Percentiles rank a stretch among this genome's conserved stretches.
These are phyloP conservation scores for Prenolepis imparis DNA, from an alignment of 2,888 invertebrate species.

Conservation along the genomic window DNA sequence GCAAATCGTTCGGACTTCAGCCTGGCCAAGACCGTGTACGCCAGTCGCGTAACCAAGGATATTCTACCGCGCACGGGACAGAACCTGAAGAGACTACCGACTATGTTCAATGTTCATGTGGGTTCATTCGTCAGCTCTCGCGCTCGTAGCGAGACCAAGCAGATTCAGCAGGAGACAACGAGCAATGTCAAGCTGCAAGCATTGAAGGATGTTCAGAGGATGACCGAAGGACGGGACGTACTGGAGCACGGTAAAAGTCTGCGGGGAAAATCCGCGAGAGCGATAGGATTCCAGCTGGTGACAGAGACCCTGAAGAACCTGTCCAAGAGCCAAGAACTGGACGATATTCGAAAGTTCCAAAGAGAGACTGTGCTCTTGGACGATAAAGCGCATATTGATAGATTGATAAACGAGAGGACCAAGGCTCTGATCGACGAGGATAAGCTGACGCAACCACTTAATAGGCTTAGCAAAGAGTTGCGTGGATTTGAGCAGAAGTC, in stretches of 20 bases:
- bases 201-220: slow-evolving; percentile 79
- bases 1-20: slow-evolving; percentile 89
- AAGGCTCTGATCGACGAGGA: slow-evolving; percentile 87
- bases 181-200: slow-evolving; percentile 77
- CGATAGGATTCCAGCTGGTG: slow-evolving; percentile 88
- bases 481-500: slow-evolving; percentile 89
- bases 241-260: slow-evolving; percentile 86
- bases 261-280: slow-evolving; percentile 92
- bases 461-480: slow-evolving; percentile 89
- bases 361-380: slow-evolving; percentile 81
- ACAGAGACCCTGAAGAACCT: slow-evolving; percentile 87
- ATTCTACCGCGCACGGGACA: slow-evolving; percentile 85
- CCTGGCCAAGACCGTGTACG: slow-evolving; percentile 89
- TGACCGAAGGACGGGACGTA: slow-evolving; percentile 78
- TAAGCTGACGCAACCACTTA: slow-evolving; percentile 88
- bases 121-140: slow-evolving; percentile 54
- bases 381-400: slow-evolving; percentile 84
- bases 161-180: slow-evolving; percentile 72
- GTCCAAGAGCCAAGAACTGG: slow-evolving; percentile 86
- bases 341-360: slow-evolving; percentile 84
- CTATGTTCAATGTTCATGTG: too few relatives aligned
- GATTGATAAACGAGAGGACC: slow-evolving; percentile 86
- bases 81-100: slow-evolving; percentile 21
- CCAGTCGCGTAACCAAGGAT: slow-evolving; percentile 89
- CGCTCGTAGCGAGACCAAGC: slow-evolving; percentile 32